A percentile compares a stretch with the other conserved stretches of the same genome.
phyloP scores from a whole-genome alignment of 2,888 invertebrate genomes.

The Rapana venosa region DNA sequence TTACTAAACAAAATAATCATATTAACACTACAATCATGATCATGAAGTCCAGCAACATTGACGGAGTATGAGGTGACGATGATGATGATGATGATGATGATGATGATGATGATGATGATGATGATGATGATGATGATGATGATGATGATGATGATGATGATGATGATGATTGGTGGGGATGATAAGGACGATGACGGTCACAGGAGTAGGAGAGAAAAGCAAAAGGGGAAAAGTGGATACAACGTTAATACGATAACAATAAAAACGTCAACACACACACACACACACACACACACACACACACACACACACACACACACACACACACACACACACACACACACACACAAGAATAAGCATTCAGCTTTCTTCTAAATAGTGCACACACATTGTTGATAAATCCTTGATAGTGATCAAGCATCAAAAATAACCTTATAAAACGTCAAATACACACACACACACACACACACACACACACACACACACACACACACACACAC shows the following conservation, averaged over 20 bases:
- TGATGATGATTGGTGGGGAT: not conserved
- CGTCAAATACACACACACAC: not conserved
- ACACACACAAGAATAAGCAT: too few species aligned
- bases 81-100: not conserved
- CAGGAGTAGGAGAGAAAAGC: not conserved
- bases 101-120: not conserved
- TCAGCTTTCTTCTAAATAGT: too few species aligned
- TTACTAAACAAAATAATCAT: too few species aligned
- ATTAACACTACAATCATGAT: too few species aligned
- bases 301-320: too few species aligned
- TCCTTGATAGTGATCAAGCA: too few species aligned
- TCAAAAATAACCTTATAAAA: too few species aligned
- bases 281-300: too few species aligned
- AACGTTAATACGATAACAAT: not conserved
- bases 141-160: not conserved
- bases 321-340: too few species aligned
- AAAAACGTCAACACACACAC: not conserved
- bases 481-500: not conserved
- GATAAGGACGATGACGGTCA: not conserved
- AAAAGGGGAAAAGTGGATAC: not conserved
- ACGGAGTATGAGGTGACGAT: not conserved
- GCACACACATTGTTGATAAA: too few species aligned
- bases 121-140: conserved; percentile 10
- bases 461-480: not conserved
- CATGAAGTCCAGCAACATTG: too few species aligned